Conservation (phyloP, 2,888 invertebrate genomes). For the Myathropa florea region DNA sequence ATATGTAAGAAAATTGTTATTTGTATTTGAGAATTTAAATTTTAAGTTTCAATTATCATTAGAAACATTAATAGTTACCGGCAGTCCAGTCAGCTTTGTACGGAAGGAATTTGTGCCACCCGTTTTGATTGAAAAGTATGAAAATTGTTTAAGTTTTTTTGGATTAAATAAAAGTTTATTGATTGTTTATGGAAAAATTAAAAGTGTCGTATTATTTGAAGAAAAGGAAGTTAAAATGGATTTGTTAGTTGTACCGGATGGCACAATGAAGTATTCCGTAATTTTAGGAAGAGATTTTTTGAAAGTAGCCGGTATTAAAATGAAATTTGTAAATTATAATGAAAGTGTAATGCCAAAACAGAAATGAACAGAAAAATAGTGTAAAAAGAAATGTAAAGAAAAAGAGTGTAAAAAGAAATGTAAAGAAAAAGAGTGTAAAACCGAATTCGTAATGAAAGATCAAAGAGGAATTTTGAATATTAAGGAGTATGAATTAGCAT, state of each 20-base stretch:
- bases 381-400: too few relatives aligned
- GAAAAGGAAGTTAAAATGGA: neutral
- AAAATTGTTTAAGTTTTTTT: neutral
- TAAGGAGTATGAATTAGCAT: neutral
- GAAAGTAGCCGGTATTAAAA: constrained; percentile 23
- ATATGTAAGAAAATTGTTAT: neutral
- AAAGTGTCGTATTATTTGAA: neutral
- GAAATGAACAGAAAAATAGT: too few relatives aligned
- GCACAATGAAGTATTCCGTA: neutral
- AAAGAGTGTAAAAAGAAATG: too few relatives aligned
- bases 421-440: neutral
- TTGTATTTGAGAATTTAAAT: neutral
- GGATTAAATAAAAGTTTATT: neutral
- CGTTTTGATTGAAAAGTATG: neutral
- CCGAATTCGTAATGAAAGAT: too few relatives aligned
- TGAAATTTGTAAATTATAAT: neutral
- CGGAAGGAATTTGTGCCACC: neutral
- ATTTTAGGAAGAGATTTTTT: constrained; percentile 25
- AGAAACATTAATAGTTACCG: neutral
- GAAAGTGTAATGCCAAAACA: neutral
- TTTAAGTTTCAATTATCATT: neutral
- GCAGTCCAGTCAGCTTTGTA: neutral
- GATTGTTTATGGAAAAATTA: neutral
- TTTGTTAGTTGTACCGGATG: constrained; percentile 12
- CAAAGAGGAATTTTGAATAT: neutral